Conservation (phyloP, 2,797 vertebrate genomes). For the Tenualosa ilisha region DNA sequence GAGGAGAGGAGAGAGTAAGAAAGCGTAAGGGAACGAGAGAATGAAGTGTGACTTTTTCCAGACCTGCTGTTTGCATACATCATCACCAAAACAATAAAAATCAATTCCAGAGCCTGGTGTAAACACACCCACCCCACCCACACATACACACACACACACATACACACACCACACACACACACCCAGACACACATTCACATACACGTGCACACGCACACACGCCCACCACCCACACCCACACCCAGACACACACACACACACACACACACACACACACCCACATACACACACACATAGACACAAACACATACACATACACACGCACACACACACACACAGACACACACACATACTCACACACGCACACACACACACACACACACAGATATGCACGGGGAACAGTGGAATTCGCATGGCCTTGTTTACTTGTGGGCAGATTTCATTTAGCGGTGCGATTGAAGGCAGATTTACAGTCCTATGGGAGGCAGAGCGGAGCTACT, state of each 20-base stretch:
- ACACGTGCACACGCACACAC: too few relatives aligned
- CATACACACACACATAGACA: slow-evolving; percentile 60
- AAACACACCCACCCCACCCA: slow-evolving; percentile 38
- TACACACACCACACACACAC: too few relatives aligned
- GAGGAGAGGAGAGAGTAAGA: not conserved
- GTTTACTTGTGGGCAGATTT: slow-evolving; percentile 72
- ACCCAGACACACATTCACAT: too few relatives aligned
- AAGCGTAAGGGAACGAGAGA: slow-evolving; percentile 33
- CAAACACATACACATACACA: slow-evolving; percentile 54
- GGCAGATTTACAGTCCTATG: slow-evolving; percentile 73
- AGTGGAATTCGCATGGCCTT: slow-evolving; percentile 56
- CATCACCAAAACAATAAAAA: slow-evolving; percentile 65
- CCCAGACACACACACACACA: too few relatives aligned
- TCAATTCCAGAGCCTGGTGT: slow-evolving; percentile 66
- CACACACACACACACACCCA: too few relatives aligned
- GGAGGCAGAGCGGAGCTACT: slow-evolving; percentile 57
- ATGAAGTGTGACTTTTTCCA: slow-evolving; percentile 65
- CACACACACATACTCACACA: too few relatives aligned
- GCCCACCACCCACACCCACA: too few relatives aligned
- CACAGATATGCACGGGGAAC: slow-evolving; percentile 54
- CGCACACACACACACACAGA: too few relatives aligned
- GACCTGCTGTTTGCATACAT: slow-evolving; percentile 65
- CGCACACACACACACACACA: too few relatives aligned
- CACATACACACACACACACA: not conserved
- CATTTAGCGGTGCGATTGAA: slow-evolving; percentile 71